Evolutionary conservation across 2,797 vertebrate genomes (phyloP), one percentile per base, ranked within the genome.

Genomic region (Sebastes umbrosus): DNA sequence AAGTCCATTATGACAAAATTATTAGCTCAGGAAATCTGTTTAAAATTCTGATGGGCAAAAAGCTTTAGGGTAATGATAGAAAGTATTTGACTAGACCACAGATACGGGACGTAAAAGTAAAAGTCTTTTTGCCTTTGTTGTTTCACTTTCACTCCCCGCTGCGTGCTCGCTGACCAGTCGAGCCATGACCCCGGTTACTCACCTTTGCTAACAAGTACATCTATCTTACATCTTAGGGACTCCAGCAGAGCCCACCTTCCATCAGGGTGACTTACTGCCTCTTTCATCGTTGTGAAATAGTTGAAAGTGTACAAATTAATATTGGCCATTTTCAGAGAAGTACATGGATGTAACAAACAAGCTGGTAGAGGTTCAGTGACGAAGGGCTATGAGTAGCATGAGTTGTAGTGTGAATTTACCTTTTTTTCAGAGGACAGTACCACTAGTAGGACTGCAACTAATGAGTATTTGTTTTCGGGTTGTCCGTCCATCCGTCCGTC

Each of bases 151-250:
- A 52, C 87, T 87, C 87, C 90, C 82, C 8, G 43, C 36, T 16
- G 88, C 20, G 85, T 31, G 75, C 75, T 82, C 72, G 3, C 82
- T 92, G 88, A 88, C 85, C 86, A 90, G 83, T 90, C 68, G 36
- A 86, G 80, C 80, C 83, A 39, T 92, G 89, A 92, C 91, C 91
- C 83, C 88, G 65, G 81, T 92, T 88, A 87, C 82, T 90, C 91
- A 90, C 88, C 87, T 91, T 83, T 90, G 50, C 88, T 91, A 92
- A 93, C 90, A 92, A 92, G 90, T 89, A 84, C 90, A 89, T 93
- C 81, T 84, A 91, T 93, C 90, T 91, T 90, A 87, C 79, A 91
- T 93, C 91, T 92, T 83, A 90, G 84, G 84, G 84, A 69, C 79
- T 90, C 84, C 85, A 78, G 84, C 86, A 62, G 91, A 75, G 89